Evolutionary conservation across 2,113 vertebrate genomes (phyloP), one percentile per base, ranked within the genome.

Genomic region (Brachypodius melanocephalos): DNA sequence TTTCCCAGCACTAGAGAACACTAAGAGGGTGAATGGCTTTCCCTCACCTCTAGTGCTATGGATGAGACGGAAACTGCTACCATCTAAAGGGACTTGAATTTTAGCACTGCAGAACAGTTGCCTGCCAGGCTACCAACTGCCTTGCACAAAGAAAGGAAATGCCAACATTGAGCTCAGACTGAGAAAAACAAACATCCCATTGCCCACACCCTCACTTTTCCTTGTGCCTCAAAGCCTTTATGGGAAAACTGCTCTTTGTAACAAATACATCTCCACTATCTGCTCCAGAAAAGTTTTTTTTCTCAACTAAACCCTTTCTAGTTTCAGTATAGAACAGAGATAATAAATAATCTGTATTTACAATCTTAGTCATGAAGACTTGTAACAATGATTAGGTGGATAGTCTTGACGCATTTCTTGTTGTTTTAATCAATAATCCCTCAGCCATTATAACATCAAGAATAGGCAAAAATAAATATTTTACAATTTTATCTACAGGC

Each of bases 271-370:
- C 83, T 93, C 89, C 84, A 88, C 42, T 94, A 93, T 76, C 89
- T 96, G 93, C 96, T 97, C 68, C 93, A 95, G 46, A 89, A 76
- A 75, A 90, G 55, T 51, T 63, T 76, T 92, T 82, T 78, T 57
- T 3, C 63, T 85, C 63, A 59, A 69, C 58, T 86, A 94, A 89
- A 13, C 49, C 32, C 68, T 43, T 75, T 91, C 93, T 95, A 96
- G 85, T 92, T 96, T 97, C 96, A 95, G 95, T 97, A 98, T 85
- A 98, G 96, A 97, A 98, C 95, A 97, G 96, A 97, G 91, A 97
- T 96, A 98, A 98, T 98, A 98, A 98, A 98, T 98, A 98, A 98
- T 98, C 96, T 97, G 92, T 98, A 98, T 98, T 98, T 98, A 98
- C 98, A 98, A 97, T 97, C 96, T 97, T 97, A 98, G 95, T 98